Base-by-base conservation (phyloP, 2,888 invertebrate genomes). In the Rhingia rostrata region DNA sequence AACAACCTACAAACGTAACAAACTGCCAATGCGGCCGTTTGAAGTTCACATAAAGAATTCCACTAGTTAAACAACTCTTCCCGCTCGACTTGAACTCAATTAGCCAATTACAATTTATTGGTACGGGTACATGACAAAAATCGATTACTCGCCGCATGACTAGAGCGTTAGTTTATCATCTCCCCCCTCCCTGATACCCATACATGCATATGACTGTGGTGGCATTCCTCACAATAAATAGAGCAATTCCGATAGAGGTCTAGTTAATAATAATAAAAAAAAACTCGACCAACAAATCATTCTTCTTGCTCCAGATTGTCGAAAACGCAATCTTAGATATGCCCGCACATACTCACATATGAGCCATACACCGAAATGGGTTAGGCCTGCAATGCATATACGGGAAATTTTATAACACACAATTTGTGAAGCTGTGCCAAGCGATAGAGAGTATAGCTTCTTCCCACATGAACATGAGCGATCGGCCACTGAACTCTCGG, bases 21-120 rank as follows among this genome's bases (percentile, higher is more conserved):
- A 35, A 67, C 67, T 54, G 32, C 39, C 66, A 22, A 54, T n/a
- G 14, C 12, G 14, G 12, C 32, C 14, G 33, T 10, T 54, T 22
- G 67, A 67, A 54, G 35, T 54, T 67, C 67, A 69, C 37, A 35
- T 56, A 32, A 4, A 22, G 22, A 56, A 47, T 22, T 56, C 54
- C n/a, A 41, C 66, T 53, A 39, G 53, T 66, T 53, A 12, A 41
- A 43, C 54, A 54, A 69, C 56, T 56, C 45, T 54, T 45, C 35
- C 53, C 45, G 41, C 35, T 45, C 56, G 67, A 56, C 45, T 56
- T 69, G 77, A 82, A 66, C 70, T 77, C 70, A 82, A 82, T 77
- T 72, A 75, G 66, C 49, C 72, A 82, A 82, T 77, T 70, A 82
- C 77, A 72, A 72, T 72, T 82, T 70, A 82, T 77, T 60, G 77